phyloP scores from a whole-genome alignment of 2,888 invertebrate species.

The Pachymerium ferrugineum region DNA sequence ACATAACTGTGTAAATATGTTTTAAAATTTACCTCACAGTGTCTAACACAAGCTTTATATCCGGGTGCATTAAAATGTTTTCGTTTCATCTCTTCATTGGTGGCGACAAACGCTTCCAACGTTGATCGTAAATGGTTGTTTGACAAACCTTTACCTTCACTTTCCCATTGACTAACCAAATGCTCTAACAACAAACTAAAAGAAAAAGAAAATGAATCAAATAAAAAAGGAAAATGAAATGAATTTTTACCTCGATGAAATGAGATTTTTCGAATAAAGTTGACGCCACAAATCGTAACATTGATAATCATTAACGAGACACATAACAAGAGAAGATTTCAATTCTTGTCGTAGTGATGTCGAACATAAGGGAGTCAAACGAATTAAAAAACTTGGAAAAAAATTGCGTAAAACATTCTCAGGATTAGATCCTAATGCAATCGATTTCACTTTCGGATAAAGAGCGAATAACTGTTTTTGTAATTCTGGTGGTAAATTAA shows the following conservation, averaged over 20 bases:
- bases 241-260: constrained; percentile 54
- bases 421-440: constrained; percentile 44
- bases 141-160: background rate
- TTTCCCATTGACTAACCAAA: background rate
- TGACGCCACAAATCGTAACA: constrained; percentile 64
- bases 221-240: background rate
- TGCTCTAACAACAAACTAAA: background rate
- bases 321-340: constrained; percentile 56
- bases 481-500: constrained; percentile 42
- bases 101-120: background rate
- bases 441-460: constrained; percentile 46
- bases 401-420: constrained; percentile 47
- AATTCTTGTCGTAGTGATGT: constrained; percentile 53
- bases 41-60: background rate
- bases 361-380: constrained; percentile 55
- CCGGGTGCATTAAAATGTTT: background rate
- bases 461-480: constrained; percentile 44
- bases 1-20: background rate
- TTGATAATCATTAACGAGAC: constrained; percentile 58
- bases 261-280: constrained; percentile 60
- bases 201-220: background rate
- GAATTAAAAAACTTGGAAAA: constrained; percentile 61
- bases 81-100: background rate
- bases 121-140: background rate
- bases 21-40: background rate